Conservation (phyloP, 1,140 invertebrate species). For the Gonatopus flavifemur region DNA sequence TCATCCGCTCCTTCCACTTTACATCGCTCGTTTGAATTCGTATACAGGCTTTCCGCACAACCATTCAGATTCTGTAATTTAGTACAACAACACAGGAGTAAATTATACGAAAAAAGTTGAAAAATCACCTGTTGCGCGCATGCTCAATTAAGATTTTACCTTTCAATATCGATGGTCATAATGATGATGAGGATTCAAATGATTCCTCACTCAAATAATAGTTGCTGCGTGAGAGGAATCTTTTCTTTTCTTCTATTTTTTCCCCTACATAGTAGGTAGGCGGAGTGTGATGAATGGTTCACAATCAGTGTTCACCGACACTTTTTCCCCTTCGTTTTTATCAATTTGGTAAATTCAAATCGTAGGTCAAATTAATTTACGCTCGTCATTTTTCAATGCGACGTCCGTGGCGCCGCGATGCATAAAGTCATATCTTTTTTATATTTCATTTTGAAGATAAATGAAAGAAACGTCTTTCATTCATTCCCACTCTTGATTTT, state of each 20-base stretch:
- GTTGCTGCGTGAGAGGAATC: too few relatives aligned
- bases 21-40: background rate
- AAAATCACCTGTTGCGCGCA: background rate
- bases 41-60: background rate
- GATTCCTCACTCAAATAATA: too few relatives aligned
- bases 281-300: conserved; percentile 20
- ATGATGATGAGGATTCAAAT: conserved; percentile 5
- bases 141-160: background rate
- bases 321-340: conserved; percentile 12
- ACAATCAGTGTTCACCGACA: conserved; percentile 24
- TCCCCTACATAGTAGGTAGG: too few relatives aligned
- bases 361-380: conserved; percentile 45
- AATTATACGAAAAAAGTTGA: background rate
- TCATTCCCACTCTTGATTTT: background rate
- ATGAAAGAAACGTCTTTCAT: conserved; percentile 2
- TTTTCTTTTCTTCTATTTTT: too few relatives aligned
- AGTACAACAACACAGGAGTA: background rate
- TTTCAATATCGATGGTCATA: conserved; percentile 10
- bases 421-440: conserved; percentile 27
- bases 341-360: conserved; percentile 41
- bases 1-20: background rate
- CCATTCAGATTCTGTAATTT: background rate
- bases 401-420: conserved; percentile 18
- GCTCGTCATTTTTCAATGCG: conserved; percentile 41
- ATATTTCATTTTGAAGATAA: conserved; percentile 30